These are phyloP conservation scores for Euphydryas editha DNA, from an alignment of 2,888 invertebrate species.

Conservation along the genomic window DNA sequence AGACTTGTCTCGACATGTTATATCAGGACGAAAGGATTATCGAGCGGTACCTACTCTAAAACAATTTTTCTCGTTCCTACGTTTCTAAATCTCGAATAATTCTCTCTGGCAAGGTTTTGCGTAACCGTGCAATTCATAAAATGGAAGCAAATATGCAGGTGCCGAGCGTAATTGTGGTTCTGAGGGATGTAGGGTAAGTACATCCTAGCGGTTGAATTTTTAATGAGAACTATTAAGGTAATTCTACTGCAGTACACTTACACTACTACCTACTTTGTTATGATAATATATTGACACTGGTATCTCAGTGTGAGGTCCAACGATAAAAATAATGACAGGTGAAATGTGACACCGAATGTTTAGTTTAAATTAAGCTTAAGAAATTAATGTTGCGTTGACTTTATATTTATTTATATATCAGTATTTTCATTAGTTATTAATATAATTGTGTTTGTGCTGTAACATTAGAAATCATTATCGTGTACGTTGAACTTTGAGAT, in stretches of 20 bases:
- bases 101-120: conserved; percentile 10
- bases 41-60: not conserved
- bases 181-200: conserved; percentile 32
- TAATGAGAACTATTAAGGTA: conserved; percentile 22
- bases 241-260: not conserved
- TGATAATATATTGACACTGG: too few relatives aligned
- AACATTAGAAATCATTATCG: not conserved
- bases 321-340: too few relatives aligned
- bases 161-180: conserved; percentile 21
- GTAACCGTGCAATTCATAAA: conserved; percentile 25
- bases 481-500: conserved; percentile 3
- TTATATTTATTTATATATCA: too few relatives aligned
- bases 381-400: too few relatives aligned
- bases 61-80: not conserved
- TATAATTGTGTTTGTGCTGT: not conserved
- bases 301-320: too few relatives aligned
- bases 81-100: conserved; percentile 1
- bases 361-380: too few relatives aligned
- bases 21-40: not conserved
- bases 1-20: not conserved
- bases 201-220: conserved; percentile 22
- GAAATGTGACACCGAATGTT: not conserved
- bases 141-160: conserved; percentile 26
- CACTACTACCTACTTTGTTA: too few relatives aligned
- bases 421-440: not conserved